Conservation (phyloP, 30 jellyfish, hydroid and myxozoan genomes). For the Chrysaora quinquecirrha region DNA sequence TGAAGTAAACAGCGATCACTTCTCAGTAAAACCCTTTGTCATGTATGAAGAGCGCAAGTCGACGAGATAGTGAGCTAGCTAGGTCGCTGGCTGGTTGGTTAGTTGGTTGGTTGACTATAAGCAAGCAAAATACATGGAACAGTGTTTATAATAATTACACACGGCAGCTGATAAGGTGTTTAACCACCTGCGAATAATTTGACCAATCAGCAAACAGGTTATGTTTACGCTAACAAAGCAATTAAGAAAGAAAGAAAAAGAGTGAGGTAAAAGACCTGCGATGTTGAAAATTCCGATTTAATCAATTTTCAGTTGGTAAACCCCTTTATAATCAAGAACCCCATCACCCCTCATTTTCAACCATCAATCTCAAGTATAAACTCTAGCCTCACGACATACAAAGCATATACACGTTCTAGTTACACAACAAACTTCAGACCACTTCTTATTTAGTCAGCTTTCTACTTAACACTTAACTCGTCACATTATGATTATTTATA, state of each 20-base stretch:
- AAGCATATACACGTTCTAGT: too few species aligned
- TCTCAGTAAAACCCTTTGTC: too few species aligned
- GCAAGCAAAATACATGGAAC: slow-evolving; percentile 66
- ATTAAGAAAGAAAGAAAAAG: slow-evolving; percentile 72
- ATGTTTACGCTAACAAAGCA: slow-evolving; percentile 96
- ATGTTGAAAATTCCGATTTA: slow-evolving; percentile 7
- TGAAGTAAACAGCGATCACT: too few species aligned
- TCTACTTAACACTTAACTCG: too few species aligned
- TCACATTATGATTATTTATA: too few species aligned
- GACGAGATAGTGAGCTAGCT: too few species aligned
- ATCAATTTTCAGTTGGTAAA: slow-evolving; percentile 57
- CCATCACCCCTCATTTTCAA: too few species aligned
- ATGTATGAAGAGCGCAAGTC: too few species aligned
- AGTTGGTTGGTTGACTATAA: slow-evolving; percentile 46
- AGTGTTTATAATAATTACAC: slow-evolving; percentile 79
- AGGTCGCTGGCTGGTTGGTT: slow-evolving; percentile 1
- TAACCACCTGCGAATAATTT: slow-evolving; percentile 88
- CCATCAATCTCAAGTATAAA: too few species aligned
- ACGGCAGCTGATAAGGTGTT: slow-evolving; percentile 92
- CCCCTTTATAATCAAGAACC: not conserved
- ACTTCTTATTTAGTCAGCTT: too few species aligned
- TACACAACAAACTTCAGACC: too few species aligned
- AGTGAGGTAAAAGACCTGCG: slow-evolving; percentile 69
- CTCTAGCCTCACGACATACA: too few species aligned
- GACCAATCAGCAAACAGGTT: slow-evolving; percentile 80